Base-by-base conservation (phyloP, 1,140 invertebrate species). In the Latrodectus geometricus region DNA sequence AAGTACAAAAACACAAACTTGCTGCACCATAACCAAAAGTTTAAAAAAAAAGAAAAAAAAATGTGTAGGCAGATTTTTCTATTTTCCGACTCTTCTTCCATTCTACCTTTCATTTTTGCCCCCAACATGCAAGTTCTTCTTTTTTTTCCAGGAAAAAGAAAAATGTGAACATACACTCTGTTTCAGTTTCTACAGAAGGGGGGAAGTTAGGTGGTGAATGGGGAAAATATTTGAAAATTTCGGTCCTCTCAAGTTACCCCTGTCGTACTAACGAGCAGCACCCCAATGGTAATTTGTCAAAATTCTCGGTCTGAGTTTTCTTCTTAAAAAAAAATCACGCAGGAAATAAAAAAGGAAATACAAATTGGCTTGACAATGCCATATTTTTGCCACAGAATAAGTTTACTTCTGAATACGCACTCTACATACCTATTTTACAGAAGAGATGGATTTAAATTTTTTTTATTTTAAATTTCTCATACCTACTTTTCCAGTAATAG, bases 181-280 rank as follows among this genome's bases (percentile, higher is more conserved):
- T 82, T 73, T 82, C 49, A 15, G 66, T 49, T 61, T 61, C 0
- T 52, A 23, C 20, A 61, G 65, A 3, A 11, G 72, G 9, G 68
- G 49, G 50, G n/a, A 11, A 17, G 49, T 17, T 35, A 52, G 77
- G 77, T 65, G 75, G 75, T 77, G 75, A 77, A 74, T 61, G 56
- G 35, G 65, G 74, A 84, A 86, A 86, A 86, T 86, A 78, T 86
- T 86, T 78, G 83, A 86, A 86, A 86, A 86, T 86, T 78, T 54
- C 7, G 11, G 54, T n/a, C 83, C 66, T 77, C 83, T 86, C 75
- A 20, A 20, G 75, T 77, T 86, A 61, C 72, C 48, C 74, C 49
- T 14, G 8, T 61, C 68, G 66, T 78, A 66, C 83, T 86, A 86
- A 86, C 83, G 75, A 86, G 83, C 83, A 56, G 65, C 66, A 56